Evolutionary conservation across 2,113 vertebrate species (phyloP).

Genomic region (Recurvirostra avosetta): DNA sequence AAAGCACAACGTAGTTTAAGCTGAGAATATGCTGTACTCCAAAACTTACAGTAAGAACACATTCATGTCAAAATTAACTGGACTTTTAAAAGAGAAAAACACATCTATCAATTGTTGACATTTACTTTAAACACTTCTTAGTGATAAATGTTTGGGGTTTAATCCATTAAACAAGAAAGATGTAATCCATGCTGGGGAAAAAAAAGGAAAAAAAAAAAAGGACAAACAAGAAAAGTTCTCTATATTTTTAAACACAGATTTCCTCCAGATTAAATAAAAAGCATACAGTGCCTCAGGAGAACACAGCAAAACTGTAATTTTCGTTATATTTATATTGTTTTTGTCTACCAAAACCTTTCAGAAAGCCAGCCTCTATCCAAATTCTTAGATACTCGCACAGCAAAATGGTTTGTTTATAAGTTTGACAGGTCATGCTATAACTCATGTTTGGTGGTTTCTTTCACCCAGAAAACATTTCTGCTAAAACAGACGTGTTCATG

Average conservation of each 20-base stretch:
- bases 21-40: not conserved
- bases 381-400: not conserved
- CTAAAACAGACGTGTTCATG: not conserved
- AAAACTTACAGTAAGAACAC: not conserved
- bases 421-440: not conserved
- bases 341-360: not conserved
- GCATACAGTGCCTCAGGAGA: not conserved
- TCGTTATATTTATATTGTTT: not conserved
- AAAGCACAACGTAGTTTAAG: not conserved
- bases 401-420: not conserved
- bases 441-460: not conserved
- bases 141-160: not conserved
- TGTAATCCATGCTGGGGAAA: not conserved
- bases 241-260: not conserved
- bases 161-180: not conserved
- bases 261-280: not conserved
- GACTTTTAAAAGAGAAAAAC: not conserved
- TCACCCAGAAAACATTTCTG: not conserved
- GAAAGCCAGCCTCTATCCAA: not conserved
- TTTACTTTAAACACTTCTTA: not conserved
- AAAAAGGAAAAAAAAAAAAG: not conserved
- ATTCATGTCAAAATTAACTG: not conserved
- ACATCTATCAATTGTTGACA: not conserved
- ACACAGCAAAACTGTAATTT: not conserved
- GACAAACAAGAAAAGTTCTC: not conserved